These are phyloP conservation scores for Gadopsis marmoratus DNA, from an alignment of 2,797 vertebrate genomes.

Conservation along the genomic window DNA sequence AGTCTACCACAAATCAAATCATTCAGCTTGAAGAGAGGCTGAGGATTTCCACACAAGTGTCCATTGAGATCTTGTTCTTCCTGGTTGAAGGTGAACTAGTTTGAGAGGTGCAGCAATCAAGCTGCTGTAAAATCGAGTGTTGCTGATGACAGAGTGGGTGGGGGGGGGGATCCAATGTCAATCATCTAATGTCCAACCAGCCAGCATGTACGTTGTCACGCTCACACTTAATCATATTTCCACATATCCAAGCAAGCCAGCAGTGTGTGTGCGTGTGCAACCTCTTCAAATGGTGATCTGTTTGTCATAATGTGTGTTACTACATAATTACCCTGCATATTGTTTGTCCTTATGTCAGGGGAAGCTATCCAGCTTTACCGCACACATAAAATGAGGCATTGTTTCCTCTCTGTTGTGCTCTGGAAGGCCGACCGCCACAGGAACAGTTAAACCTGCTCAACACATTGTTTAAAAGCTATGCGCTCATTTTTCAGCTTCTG, in stretches of 20 bases:
- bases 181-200: slow-evolving; percentile 17
- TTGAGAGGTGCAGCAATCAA: slow-evolving; percentile 38
- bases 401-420: not conserved
- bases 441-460: slow-evolving; percentile 9
- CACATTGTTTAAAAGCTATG: not conserved
- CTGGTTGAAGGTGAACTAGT: slow-evolving; percentile 45
- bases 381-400: not conserved
- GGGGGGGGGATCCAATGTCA: not conserved
- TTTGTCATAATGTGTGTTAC: not conserved
- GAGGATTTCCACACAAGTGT: slow-evolving; percentile 15
- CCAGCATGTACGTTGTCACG: not conserved
- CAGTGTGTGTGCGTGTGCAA: not conserved
- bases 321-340: not conserved
- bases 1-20: not conserved
- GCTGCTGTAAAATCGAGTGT: slow-evolving; percentile 45
- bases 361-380: not conserved
- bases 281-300: not conserved
- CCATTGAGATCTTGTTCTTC: not conserved
- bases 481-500: slow-evolving; percentile 6
- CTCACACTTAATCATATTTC: not conserved
- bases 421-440: not conserved
- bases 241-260: slow-evolving; percentile 13
- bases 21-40: not conserved
- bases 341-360: not conserved
- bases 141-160: slow-evolving; percentile 22